Conservation (phyloP, 1,140 invertebrate species). For the Drosophila mayri region DNA sequence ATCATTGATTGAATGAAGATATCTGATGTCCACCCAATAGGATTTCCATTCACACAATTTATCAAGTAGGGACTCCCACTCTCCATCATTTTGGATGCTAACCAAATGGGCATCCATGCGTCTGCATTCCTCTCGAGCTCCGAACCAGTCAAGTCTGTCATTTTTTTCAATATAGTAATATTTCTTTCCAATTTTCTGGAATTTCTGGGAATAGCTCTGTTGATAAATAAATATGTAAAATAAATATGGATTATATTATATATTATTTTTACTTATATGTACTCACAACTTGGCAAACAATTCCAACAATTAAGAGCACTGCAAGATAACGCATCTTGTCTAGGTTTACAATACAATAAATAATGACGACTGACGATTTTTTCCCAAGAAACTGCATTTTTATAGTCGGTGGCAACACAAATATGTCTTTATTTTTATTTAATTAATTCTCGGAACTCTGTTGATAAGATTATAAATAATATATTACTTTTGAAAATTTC, state of each 20-base stretch:
- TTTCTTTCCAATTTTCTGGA: not conserved
- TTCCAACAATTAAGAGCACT: not conserved
- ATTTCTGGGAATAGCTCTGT: not conserved
- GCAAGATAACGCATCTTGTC: not conserved
- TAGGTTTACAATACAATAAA: not conserved
- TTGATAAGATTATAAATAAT: too few species aligned
- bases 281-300: not conserved
- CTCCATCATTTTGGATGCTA: not conserved
- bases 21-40: not conserved
- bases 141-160: not conserved
- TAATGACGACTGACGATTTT: not conserved
- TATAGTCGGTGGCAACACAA: not conserved
- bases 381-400: not conserved
- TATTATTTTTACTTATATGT: too few species aligned
- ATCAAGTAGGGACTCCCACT: not conserved
- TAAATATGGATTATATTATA: too few species aligned
- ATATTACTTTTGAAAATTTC: too few species aligned
- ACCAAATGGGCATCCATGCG: not conserved
- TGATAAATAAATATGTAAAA: not conserved
- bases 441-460: not conserved
- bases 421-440: fast-evolving
- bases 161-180: not conserved
- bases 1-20: not conserved
- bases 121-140: not conserved
- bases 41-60: not conserved